Evolutionary conservation across 64 coral and sea anemone species (phyloP).

Genomic region (Orbicella faveolata): DNA sequence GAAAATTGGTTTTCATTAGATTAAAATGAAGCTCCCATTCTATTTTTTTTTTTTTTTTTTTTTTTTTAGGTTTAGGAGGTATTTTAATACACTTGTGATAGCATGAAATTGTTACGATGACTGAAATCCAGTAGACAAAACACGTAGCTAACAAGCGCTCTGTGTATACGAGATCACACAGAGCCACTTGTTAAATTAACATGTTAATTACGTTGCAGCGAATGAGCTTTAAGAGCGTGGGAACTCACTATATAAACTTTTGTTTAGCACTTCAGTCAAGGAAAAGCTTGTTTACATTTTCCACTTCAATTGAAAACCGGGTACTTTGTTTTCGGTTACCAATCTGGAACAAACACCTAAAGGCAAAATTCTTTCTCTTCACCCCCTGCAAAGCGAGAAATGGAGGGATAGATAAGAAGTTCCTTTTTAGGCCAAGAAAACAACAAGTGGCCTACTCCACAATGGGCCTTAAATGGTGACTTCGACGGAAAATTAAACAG

Average conservation of each 20-base stretch:
- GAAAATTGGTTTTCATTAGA: no score
- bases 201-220: neutral
- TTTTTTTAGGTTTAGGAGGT: no score
- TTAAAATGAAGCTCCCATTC: no score
- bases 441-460: neutral
- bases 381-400: neutral
- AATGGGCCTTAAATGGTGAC: neutral
- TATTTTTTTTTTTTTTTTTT: no score
- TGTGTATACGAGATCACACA: no score
- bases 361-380: conserved; percentile 9
- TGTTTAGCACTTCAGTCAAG: neutral
- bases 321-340: neutral
- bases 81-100: no score
- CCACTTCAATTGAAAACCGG: neutral
- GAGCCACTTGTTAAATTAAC: no score
- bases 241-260: neutral
- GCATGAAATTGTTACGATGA: no score
- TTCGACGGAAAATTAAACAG: neutral
- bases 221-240: neutral
- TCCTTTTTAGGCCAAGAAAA: conserved; percentile 3
- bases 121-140: no score
- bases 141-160: no score
- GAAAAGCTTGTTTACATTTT: conserved; percentile 4
- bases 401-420: neutral
- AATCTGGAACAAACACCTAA: neutral